A percentile compares a stretch with the other conserved stretches of the same genome.
These are phyloP conservation scores for Falcaria lacertinaria DNA, from an alignment of 2,888 invertebrate species.

Conservation along the genomic window DNA sequence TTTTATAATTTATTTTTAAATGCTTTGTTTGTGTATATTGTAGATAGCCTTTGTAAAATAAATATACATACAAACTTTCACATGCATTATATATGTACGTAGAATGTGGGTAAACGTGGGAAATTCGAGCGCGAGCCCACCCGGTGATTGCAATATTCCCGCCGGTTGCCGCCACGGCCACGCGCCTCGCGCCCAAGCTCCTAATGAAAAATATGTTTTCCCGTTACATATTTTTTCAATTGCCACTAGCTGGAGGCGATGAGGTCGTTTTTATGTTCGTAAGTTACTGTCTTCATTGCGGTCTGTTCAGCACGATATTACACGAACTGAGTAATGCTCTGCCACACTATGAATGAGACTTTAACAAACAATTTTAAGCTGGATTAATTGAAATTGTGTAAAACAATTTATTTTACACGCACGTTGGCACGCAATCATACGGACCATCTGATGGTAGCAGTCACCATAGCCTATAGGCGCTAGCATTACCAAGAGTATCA, in stretches of 20 bases:
- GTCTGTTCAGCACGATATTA: not conserved
- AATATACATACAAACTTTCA: too few species aligned
- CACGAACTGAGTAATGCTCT: not conserved
- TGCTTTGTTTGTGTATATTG: too few species aligned
- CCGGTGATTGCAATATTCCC: slow-evolving; percentile 49
- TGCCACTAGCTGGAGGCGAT: slow-evolving; percentile 24
- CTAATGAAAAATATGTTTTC: slow-evolving; percentile 53
- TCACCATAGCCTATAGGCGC: too few species aligned
- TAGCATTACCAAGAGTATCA: too few species aligned
- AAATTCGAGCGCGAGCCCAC: slow-evolving; percentile 23
- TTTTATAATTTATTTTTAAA: too few species aligned
- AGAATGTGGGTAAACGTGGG: slow-evolving; percentile 29
- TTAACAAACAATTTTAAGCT: too few species aligned
- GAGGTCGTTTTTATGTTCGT: slow-evolving; percentile 28
- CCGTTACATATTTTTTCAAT: slow-evolving; percentile 31
- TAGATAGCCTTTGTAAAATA: too few species aligned
- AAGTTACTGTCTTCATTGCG: slow-evolving; percentile 7
- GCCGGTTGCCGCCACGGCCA: slow-evolving; percentile 33
- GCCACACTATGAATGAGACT: not conserved
- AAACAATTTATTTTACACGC: too few species aligned
- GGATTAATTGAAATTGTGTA: too few species aligned
- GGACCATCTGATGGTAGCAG: too few species aligned
- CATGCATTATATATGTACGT: slow-evolving; percentile 9
- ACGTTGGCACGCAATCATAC: too few species aligned
- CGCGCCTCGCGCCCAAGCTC: slow-evolving; percentile 22